These are phyloP conservation scores for Eremobia ochroleuca DNA, from an alignment of 2,888 invertebrate species.

Conservation along the genomic window DNA sequence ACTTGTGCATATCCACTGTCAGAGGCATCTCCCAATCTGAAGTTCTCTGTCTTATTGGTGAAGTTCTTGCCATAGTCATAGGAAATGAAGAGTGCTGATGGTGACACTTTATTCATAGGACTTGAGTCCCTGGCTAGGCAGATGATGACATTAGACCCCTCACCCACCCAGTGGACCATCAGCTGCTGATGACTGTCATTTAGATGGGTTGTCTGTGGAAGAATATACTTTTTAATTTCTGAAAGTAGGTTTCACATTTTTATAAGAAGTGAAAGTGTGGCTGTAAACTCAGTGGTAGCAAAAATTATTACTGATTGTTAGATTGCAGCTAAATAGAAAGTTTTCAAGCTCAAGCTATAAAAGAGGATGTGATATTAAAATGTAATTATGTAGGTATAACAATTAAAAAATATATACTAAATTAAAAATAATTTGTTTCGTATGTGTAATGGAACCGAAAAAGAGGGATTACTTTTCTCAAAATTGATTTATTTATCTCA, in stretches of 20 bases:
- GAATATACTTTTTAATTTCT: slow-evolving; percentile 33
- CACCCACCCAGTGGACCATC: slow-evolving; percentile 98
- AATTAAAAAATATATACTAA: too few relatives aligned
- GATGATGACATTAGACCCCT: slow-evolving; percentile 96
- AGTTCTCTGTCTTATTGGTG: slow-evolving; percentile 93
- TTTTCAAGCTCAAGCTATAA: background rate
- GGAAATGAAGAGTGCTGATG: slow-evolving; percentile 96
- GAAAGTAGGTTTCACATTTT: slow-evolving; percentile 35
- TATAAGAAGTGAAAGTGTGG: slow-evolving; percentile 46
- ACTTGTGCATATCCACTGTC: slow-evolving; percentile 92
- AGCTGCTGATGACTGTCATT: slow-evolving; percentile 97
- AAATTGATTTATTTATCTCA: background rate
- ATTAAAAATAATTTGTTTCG: background rate
- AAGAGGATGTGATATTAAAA: background rate
- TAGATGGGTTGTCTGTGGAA: slow-evolving; percentile 93
- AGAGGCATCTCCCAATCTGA: slow-evolving; percentile 90
- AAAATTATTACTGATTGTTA: slow-evolving; percentile 17
- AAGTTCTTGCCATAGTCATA: slow-evolving; percentile 96
- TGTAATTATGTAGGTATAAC: background rate
- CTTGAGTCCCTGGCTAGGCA: slow-evolving; percentile 95
- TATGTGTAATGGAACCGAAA: background rate
- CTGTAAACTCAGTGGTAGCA: slow-evolving; percentile 25
- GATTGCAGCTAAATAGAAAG: slow-evolving; percentile 44
- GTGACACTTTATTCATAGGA: slow-evolving; percentile 91
- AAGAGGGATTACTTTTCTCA: background rate